Evolutionary conservation across 2,888 invertebrate genomes (phyloP), one percentile per base, ranked within the genome.

Genomic region (Cataglyphis albicans): DNA sequence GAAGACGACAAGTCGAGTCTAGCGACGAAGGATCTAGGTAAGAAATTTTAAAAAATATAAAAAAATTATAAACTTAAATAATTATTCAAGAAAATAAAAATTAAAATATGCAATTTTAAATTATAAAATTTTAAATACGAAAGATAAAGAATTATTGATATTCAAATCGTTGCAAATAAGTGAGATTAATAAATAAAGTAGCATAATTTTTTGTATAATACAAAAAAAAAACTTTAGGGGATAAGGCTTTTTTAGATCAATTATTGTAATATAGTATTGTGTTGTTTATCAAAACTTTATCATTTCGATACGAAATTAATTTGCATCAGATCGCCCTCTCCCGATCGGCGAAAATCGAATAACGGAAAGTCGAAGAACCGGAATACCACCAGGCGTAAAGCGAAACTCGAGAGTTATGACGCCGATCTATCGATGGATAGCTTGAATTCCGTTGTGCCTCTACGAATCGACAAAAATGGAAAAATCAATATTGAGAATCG

Each of bases 381-480:
- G 65, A 80, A 78, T 5, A 87, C 88, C 0, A 87, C 78, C 3
- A 90, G 91, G 55, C 90, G 91, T 35, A 92, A 92, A 75, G 72
- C 88, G 5, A 92, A 93, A 84, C 18, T 88, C 10, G 93, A 93
- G 57, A 92, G 86, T 87, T 94, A 93, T 83, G 94, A 94, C 61
- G 93, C 93, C 3, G 93, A 94, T 81, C 84, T 93, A 4, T 93
- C 94, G 3, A 94, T 94, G 93, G 94, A 94, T 59, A 94, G 93
- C 81, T 84, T 94, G 3, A 94, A 93, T 78, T 94, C 93, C 3
- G 86, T 96, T 41, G 92, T 95, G 86, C 96, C 95, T 35, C 93
- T 95, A 93, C 95, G 96, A 91, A 95, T 95, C 32, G 96, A 96
- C 86, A 95, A 96, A 61, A 93, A 96, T 65, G 95, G 95, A 7